A percentile compares a stretch with the other conserved stretches of the same genome.
Conservation (phyloP, 2,888 invertebrate species). For the Lagria hirta region DNA sequence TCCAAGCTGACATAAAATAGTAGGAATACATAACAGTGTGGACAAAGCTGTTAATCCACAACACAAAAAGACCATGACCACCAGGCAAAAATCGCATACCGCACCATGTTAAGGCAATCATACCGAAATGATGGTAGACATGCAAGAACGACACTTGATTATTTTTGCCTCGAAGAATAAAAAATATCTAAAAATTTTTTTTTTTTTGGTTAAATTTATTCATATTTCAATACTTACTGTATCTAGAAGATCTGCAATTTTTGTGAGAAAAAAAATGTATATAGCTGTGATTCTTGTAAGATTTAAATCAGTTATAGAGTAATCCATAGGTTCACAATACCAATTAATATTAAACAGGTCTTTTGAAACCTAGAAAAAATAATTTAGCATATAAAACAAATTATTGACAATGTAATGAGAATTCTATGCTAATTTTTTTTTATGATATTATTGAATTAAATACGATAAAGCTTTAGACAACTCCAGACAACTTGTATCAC, state of each 20-base stretch:
- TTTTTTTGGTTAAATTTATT: background rate
- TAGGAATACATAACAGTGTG: constrained; percentile 83
- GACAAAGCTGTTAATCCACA: constrained; percentile 71
- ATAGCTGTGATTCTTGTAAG: constrained; percentile 61
- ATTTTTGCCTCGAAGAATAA: constrained; percentile 79
- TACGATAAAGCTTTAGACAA: too few species aligned
- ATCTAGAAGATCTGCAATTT: constrained; percentile 72
- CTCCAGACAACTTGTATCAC: too few species aligned
- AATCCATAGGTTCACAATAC: constrained; percentile 71
- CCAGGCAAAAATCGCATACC: constrained; percentile 65
- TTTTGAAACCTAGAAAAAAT: background rate
- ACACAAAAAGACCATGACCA: constrained; percentile 67
- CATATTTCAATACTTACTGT: constrained; percentile 66
- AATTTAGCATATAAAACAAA: constrained; percentile 4
- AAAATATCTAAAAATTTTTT: constrained; percentile 63
- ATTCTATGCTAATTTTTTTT: too few species aligned
- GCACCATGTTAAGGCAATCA: constrained; percentile 69
- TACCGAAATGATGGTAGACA: constrained; percentile 83
- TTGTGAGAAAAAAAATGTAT: constrained; percentile 70
- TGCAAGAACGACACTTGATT: constrained; percentile 82
- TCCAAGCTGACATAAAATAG: constrained; percentile 73
- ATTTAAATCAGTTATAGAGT: too few species aligned
- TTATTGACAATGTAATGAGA: too few species aligned
- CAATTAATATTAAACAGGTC: constrained; percentile 24
- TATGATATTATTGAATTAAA: too few species aligned